Base-by-base conservation (phyloP, 92 coral and sea anemone species). In the Nematostella vectensis region DNA sequence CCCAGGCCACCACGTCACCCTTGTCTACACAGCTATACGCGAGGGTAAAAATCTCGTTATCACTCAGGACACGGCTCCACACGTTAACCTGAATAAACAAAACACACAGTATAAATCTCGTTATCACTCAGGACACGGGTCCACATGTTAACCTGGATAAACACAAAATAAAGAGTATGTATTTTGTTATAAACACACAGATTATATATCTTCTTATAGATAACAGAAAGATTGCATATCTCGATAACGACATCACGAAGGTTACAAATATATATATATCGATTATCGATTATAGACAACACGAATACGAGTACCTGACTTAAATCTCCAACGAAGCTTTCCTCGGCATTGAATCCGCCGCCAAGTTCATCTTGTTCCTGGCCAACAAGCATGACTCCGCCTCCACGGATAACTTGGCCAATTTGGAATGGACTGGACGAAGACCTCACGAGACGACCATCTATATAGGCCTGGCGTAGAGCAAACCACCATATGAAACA, bases 331-430 rank as follows among this genome's bases (percentile, higher is more conserved):
- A 75, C 62, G 42, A 70, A 65, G 50, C 70, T 69, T 37, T 85
- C 95, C 38, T 85, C 83, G 3, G 84, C 61, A 43, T 85, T 85
- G 59, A 85, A 85, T 8, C 88, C 88, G 4, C 88, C 88, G 9
- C 83, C 95, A 10, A 85, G 25, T 24, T 58, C 62, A 44, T 85
- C 95, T 45, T 85, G 95, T 27, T 85, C 95, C 42, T 85, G 88
- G 11, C 88, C 95, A 50, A 77, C 60, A 11, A 85, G 62, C 78
- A 85, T 10, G n/a, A 71, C 75, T 3, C 95, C 95, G 17, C 80
- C 81, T 10, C 95, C 95, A 9, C 65, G 73, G 8, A 85, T 72
- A 15, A 85, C 78, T 59, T 85, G 66, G 15, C 74, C 72, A 29
- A 57, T 69, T 26, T 71, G 95, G 64, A 85, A 85, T 9, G 95